Evolutionary conservation across 2,113 vertebrate species (phyloP).

Genomic region (Donacobius atricapilla): DNA sequence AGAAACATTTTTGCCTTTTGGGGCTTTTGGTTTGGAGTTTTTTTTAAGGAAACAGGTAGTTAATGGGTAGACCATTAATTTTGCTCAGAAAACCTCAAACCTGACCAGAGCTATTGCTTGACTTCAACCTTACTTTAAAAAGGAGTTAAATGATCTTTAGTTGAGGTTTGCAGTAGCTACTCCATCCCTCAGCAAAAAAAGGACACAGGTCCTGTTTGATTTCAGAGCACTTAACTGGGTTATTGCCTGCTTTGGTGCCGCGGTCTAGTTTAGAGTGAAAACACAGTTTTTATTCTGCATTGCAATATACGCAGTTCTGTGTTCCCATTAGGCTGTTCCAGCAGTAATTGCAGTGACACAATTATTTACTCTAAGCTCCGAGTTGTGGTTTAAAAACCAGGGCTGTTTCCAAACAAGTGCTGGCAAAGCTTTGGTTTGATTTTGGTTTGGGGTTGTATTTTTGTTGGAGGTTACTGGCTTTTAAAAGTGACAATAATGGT

Average conservation of each 20-base stretch:
- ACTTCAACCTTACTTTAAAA: neutral
- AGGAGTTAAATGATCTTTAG: neutral
- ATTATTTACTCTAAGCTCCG: neutral
- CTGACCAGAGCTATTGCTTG: neutral
- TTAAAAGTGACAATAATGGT: neutral
- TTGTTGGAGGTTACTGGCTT: neutral
- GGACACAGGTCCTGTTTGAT: neutral
- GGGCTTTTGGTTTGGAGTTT: neutral
- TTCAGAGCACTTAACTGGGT: neutral
- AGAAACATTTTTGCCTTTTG: neutral
- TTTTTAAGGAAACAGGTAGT: neutral
- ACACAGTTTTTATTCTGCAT: neutral
- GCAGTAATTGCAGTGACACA: neutral
- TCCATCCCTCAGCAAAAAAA: neutral
- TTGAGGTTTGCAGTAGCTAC: neutral
- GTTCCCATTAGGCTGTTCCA: neutral
- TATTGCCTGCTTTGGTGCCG: neutral
- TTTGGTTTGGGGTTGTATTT: neutral
- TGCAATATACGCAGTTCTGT: neutral
- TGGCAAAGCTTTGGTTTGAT: neutral
- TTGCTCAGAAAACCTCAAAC: neutral
- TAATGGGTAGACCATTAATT: neutral
- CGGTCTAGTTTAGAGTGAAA: neutral
- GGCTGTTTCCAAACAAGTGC: neutral
- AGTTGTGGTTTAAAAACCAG: neutral